Conservation (phyloP, 1,140 invertebrate species). For the Bombus waltoni region DNA sequence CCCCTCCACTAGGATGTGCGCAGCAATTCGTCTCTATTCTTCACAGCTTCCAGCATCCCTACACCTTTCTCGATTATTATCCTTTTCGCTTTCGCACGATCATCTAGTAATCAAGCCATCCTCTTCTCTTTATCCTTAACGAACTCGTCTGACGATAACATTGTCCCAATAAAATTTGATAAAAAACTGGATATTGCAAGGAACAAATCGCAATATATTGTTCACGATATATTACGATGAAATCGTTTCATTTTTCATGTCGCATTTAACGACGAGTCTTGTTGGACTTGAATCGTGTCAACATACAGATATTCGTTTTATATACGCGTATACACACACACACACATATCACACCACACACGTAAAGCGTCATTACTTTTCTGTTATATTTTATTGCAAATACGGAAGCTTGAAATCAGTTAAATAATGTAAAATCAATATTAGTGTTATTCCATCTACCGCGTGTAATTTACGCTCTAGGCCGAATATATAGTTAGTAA, state of each 20-base stretch:
- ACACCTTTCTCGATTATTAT: background rate
- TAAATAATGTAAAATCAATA: background rate
- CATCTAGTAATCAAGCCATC: background rate
- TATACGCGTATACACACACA: background rate
- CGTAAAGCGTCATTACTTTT: background rate
- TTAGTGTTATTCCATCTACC: background rate
- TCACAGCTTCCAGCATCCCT: background rate
- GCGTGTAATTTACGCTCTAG: background rate
- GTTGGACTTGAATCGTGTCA: background rate
- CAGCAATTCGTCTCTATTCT: conserved; percentile 25
- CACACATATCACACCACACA: no score
- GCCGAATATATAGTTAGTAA: background rate
- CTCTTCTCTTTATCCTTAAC: background rate
- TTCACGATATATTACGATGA: background rate
- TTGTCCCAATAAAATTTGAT: background rate
- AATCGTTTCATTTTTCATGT: background rate
- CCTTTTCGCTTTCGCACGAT: background rate
- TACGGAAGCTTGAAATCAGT: background rate
- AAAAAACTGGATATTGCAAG: background rate
- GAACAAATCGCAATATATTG: background rate
- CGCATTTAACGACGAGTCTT: background rate
- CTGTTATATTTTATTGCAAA: background rate
- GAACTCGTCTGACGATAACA: background rate
- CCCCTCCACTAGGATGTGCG: background rate
- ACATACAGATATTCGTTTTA: background rate